Evolutionary conservation across 2,888 invertebrate species (phyloP), one percentile per base, ranked within the genome.

Genomic region (Drosophila stalkeri): DNA sequence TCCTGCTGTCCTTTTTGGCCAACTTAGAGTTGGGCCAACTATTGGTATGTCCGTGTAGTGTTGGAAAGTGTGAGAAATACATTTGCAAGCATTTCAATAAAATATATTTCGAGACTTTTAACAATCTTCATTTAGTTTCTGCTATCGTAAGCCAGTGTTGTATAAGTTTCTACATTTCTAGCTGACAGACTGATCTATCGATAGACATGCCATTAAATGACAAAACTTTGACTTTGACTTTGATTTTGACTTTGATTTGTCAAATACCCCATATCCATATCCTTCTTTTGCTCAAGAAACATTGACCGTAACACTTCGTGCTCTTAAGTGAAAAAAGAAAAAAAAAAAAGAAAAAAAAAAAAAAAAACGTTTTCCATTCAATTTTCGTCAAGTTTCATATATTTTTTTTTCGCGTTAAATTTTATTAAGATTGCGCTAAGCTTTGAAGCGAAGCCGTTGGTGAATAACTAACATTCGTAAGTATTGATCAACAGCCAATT

Each of bases 391-490:
- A 37, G 4, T 35, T 35, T n/a, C n/a, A n/a, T 4, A 12, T 3
- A 1, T 37, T 46, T 23, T 46, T 23, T 14, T 6, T 27, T 23
- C 0, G 9, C 16, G 16, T 46, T 46, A 0, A 23, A 14, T 23
- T 23, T 23, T 0, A 2, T 2, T 44, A 20, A 23, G 5, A 23
- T 23, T 14, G 14, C 6, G 14, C 7, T 7, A 7, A 23, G 0
- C 12, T 23, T 5, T 2, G 23, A 8, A 2, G 23, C 47, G 35
- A 23, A 59, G 12, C 59, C 47, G 1, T 14, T 20, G 11, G 12
- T 4, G 14, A 8, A 0, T 3, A 3, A 0, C 3, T 0, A 18
- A 0, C 35, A 16, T 20, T 2, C 5, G 1, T 0, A 18, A 0
- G 20, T 9, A 9, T 9, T 20, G 14, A 0, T 5, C 3, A n/a